A percentile compares a stretch with the other conserved stretches of the same genome.
These are phyloP conservation scores for Lynx canadensis DNA, from an alignment of 2,113 vertebrate species.

Conservation along the genomic window DNA sequence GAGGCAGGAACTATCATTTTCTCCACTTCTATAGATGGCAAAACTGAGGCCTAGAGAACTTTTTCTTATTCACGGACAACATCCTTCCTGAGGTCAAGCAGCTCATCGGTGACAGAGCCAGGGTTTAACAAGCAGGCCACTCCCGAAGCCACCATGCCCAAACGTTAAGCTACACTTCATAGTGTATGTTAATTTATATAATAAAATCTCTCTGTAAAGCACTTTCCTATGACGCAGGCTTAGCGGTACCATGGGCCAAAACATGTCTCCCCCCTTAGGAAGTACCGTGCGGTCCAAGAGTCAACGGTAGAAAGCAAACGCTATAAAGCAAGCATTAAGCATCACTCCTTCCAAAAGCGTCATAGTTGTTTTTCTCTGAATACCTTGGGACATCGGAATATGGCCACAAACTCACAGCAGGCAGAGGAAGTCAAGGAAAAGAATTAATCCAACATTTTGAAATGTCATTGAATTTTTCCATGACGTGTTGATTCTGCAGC, in stretches of 20 bases:
- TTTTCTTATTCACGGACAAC: background rate
- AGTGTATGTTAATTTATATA: background rate
- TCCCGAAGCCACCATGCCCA: background rate
- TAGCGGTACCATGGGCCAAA: too few species aligned
- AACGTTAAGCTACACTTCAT: background rate
- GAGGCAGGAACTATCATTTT: background rate
- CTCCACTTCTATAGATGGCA: background rate
- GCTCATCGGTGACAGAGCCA: background rate
- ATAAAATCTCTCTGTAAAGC: background rate
- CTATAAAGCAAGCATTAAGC: background rate
- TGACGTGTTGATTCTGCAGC: conserved; percentile 13
- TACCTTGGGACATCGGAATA: background rate
- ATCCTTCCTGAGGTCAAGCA: background rate
- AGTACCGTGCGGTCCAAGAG: fast-evolving
- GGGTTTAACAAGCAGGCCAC: background rate
- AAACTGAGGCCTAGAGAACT: background rate
- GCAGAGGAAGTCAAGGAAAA: conserved; percentile 86
- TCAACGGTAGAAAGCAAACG: background rate
- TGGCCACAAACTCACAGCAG: background rate
- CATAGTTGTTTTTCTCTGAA: background rate
- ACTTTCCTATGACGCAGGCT: background rate
- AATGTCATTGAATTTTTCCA: conserved; percentile 28
- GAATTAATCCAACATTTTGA: conserved; percentile 77
- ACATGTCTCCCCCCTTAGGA: background rate
- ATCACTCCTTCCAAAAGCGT: too few species aligned